Percentiles rank a stretch among this genome's conserved stretches.
phyloP scores from a whole-genome alignment of 1,140 invertebrate genomes.

The Macrobrachium nipponense region DNA sequence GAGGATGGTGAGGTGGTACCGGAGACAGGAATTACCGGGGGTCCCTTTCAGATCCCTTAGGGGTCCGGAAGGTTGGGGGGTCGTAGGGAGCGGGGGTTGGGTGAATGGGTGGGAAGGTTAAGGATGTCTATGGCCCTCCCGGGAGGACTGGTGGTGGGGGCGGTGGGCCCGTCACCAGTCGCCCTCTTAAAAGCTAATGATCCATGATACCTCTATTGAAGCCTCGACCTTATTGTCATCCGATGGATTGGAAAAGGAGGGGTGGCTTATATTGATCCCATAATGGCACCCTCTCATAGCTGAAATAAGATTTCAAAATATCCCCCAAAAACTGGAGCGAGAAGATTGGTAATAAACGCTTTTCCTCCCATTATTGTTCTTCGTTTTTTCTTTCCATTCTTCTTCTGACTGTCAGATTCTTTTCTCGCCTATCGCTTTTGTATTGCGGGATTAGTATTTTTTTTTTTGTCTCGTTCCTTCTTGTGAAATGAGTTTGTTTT shows the following conservation, averaged over 20 bases:
- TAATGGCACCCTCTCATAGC: constrained; percentile 5
- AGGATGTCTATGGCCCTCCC: no score
- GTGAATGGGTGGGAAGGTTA: no score
- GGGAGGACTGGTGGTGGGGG: no score
- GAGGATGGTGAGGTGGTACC: no score
- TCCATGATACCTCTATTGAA: constrained; percentile 28
- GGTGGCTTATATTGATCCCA: not conserved
- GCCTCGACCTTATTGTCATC: constrained; percentile 41
- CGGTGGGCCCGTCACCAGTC: not conserved
- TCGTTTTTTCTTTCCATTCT: constrained; percentile 4
- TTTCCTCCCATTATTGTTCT: not conserved
- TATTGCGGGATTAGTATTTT: not conserved
- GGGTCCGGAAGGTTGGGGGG: no score
- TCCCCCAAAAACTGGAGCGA: not conserved
- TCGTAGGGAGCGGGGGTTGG: no score
- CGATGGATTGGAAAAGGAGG: constrained; percentile 33
- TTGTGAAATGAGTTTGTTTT: no score
- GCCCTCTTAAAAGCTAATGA: constrained; percentile 44
- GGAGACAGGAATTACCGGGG: not conserved
- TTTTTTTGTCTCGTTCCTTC: no score
- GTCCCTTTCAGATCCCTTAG: no score
- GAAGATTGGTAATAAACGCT: no score
- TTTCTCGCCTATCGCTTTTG: not conserved
- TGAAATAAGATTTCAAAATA: constrained; percentile 2
- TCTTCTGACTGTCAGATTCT: constrained; percentile 7